Percentiles rank a stretch among this genome's conserved stretches.
phyloP scores from a whole-genome alignment of 2,113 vertebrate species.

The Dermatemys mawii region DNA sequence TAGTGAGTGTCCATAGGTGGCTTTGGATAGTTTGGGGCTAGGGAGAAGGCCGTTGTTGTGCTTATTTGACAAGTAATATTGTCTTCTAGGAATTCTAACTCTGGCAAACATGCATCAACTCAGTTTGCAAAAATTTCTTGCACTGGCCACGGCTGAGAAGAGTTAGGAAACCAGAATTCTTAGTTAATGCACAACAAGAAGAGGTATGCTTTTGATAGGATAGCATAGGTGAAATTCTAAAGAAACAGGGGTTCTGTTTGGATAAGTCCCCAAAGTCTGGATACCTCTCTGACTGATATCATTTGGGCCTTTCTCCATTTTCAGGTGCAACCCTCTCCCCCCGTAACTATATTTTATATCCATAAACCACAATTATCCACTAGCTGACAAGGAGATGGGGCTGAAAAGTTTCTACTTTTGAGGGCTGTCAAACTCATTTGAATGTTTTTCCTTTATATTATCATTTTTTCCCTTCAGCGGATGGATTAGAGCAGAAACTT shows the following conservation, averaged over 20 bases:
- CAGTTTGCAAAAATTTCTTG: slow-evolving; percentile 2
- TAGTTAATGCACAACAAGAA: neutral
- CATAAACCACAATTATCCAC: neutral
- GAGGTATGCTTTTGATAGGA: neutral
- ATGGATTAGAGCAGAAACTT: neutral
- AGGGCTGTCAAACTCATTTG: neutral
- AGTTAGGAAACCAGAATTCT: neutral
- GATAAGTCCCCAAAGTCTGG: neutral
- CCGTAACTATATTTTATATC: neutral
- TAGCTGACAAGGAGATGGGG: neutral
- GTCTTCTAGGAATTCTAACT: neutral
- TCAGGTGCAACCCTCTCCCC: neutral
- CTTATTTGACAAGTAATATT: neutral
- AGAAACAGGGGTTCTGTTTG: neutral
- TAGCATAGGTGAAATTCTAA: neutral
- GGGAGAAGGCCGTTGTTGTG: accelerated
- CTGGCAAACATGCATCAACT: neutral
- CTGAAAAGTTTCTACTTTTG: neutral
- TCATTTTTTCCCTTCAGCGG: neutral
- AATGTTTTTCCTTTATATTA: neutral
- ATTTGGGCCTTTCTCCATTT: neutral
- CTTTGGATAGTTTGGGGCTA: neutral
- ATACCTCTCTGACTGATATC: neutral
- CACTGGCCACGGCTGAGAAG: neutral
- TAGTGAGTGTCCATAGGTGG: neutral